Percentiles rank a stretch among this genome's conserved stretches.
Evolutionary conservation across 2,888 invertebrate genomes (phyloP).

Genomic region (Elaeidobius kamerunicus): DNA sequence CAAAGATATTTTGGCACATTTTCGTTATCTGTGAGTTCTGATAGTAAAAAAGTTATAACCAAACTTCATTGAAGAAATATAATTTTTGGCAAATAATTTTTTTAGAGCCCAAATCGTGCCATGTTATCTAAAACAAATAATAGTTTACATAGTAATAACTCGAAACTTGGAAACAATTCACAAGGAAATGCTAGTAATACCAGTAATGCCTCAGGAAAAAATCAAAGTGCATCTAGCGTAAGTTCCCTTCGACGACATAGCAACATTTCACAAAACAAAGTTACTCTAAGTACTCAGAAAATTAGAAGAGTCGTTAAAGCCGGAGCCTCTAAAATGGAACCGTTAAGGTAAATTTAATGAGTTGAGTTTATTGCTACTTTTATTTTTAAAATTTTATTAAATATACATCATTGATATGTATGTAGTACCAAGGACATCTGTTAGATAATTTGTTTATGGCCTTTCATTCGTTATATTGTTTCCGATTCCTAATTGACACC

Average conservation of each 20-base stretch:
- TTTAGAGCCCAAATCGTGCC: conserved; percentile 5
- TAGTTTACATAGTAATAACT: not conserved
- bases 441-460: no score
- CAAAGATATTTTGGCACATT: no score
- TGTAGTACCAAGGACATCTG: no score
- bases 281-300: conserved; percentile 1
- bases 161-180: not conserved
- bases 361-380: no score
- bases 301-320: conserved; percentile 6
- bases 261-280: conserved; percentile 13
- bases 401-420: no score
- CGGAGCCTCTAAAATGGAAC: conserved; percentile 9
- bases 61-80: not conserved
- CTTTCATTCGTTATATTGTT: no score
- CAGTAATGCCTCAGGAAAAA: conserved; percentile 10
- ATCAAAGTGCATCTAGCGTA: not conserved
- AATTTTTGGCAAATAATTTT: not conserved
- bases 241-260: conserved; percentile 2
- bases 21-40: no score
- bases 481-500: no score
- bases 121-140: not conserved
- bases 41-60: no score
- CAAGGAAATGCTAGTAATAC: conserved; percentile 1
- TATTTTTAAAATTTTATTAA: not conserved
- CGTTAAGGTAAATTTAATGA: conserved; percentile 11